Percentiles rank a stretch among this genome's conserved stretches.
Conservation (phyloP, 2,888 invertebrate species). For the Heliconius charithonia region DNA sequence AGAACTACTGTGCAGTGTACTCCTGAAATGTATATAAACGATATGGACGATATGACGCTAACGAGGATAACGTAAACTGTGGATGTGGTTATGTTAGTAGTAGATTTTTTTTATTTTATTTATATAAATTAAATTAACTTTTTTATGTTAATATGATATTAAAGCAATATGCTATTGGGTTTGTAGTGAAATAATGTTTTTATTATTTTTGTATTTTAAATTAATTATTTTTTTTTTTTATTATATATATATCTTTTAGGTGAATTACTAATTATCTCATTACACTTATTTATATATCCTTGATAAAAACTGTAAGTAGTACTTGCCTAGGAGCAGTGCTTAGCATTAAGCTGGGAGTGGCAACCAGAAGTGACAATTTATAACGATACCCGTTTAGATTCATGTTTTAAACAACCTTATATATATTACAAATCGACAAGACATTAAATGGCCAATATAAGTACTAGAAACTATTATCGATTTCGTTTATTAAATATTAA, state of each 20-base stretch:
- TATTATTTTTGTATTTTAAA: no score
- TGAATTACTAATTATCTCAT: conserved; percentile 37
- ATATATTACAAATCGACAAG: neutral
- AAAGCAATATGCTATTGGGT: no score
- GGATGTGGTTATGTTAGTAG: conserved; percentile 31
- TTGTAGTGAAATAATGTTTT: no score
- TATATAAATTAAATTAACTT: no score
- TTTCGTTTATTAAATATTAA: conserved; percentile 1
- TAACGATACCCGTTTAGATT: conserved; percentile 35
- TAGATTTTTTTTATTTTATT: no score
- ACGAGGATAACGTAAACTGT: conserved; percentile 45
- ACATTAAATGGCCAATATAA: neutral
- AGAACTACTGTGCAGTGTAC: conserved; percentile 50
- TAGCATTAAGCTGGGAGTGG: conserved; percentile 42
- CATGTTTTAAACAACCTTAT: conserved; percentile 32
- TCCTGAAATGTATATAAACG: conserved; percentile 37
- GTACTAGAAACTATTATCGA: neutral
- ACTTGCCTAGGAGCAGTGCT: conserved; percentile 15
- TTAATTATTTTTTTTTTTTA: no score
- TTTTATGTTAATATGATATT: no score
- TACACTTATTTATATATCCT: conserved; percentile 44
- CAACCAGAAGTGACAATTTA: conserved; percentile 43
- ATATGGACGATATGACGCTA: conserved; percentile 41
- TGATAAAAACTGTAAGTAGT: conserved; percentile 40
- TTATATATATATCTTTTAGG: neutral